Evolutionary conservation across 2,113 vertebrate genomes (phyloP).

Genomic region (Jaculus jaculus): DNA sequence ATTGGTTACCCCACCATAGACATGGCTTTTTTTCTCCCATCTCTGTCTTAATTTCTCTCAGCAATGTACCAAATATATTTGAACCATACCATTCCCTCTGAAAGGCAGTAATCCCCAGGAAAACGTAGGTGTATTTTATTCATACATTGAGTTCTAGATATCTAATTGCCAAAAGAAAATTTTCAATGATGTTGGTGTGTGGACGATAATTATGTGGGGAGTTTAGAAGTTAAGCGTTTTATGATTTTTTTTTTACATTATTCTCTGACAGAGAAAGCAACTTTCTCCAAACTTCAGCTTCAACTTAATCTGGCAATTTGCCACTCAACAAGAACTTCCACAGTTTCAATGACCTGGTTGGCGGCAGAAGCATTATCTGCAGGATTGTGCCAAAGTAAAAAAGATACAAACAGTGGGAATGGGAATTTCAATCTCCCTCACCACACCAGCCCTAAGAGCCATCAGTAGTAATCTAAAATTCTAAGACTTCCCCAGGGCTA

Average conservation of each 20-base stretch:
- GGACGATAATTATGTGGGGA: background rate
- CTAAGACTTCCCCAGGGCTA: background rate
- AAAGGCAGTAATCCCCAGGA: background rate
- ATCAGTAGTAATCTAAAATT: background rate
- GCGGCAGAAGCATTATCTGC: background rate
- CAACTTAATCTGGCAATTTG: background rate
- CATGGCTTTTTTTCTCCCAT: too few relatives aligned
- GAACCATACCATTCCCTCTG: background rate
- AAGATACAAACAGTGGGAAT: background rate
- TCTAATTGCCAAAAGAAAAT: background rate
- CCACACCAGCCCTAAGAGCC: background rate
- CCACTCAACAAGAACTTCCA: conserved; percentile 3
- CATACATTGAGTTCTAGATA: background rate
- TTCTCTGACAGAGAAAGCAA: background rate
- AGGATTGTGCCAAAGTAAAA: background rate
- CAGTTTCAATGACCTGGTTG: background rate
- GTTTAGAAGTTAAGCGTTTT: background rate
- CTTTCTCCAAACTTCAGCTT: background rate
- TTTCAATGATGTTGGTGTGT: background rate
- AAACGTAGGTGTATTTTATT: background rate
- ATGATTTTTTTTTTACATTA: background rate
- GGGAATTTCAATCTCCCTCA: background rate
- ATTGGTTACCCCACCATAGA: too few relatives aligned
- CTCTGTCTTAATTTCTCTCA: background rate
- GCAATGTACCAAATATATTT: background rate